These are phyloP conservation scores for Burhinus bistriatus DNA, from an alignment of 2,113 vertebrate species.

Conservation along the genomic window DNA sequence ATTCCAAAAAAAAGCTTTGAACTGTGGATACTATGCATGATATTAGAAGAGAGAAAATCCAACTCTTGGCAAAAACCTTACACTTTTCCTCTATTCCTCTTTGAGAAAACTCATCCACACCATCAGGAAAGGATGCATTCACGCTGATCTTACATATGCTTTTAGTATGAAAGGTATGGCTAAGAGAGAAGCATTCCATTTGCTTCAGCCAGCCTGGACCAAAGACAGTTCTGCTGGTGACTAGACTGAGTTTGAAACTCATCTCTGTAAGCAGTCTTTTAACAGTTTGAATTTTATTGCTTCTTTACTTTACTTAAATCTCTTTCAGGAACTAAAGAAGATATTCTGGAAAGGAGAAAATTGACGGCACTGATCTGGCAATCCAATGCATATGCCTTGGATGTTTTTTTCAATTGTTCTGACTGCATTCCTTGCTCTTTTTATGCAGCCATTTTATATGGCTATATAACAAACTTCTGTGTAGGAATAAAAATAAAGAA, in stretches of 20 bases:
- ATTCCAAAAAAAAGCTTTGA: neutral
- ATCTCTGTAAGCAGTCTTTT: neutral
- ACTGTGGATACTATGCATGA: neutral
- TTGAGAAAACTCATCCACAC: neutral
- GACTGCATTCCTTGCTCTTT: neutral
- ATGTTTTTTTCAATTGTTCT: neutral
- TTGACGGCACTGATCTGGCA: neutral
- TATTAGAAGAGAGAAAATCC: neutral
- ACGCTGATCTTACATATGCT: neutral
- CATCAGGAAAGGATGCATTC: neutral
- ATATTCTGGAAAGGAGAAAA: neutral
- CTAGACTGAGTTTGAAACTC: neutral
- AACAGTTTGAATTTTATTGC: neutral
- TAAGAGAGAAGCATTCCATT: neutral
- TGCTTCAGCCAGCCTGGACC: neutral
- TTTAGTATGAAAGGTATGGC: neutral
- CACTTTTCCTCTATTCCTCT: neutral
- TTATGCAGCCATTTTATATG: neutral
- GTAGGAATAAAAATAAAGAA: neutral
- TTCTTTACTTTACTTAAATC: neutral
- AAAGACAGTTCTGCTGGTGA: neutral
- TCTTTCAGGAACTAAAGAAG: neutral
- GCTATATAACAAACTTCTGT: neutral
- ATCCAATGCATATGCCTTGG: neutral
- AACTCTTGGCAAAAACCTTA: neutral